Conservation (phyloP, 2,113 vertebrate species). For the Pseudolaguvia tuberculata region DNA sequence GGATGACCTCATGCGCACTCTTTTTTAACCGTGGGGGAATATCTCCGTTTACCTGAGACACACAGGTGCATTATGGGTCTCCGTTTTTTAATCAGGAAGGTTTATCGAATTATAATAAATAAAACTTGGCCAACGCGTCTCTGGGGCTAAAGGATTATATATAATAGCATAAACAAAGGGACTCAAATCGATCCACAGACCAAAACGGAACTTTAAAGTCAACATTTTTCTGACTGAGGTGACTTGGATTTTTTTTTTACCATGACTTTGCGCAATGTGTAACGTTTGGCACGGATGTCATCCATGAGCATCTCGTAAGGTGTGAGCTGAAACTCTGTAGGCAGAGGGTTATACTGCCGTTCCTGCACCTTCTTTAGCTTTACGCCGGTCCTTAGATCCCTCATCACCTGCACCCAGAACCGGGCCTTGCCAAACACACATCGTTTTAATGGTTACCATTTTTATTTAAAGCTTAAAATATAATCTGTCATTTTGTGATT, state of each 20-base stretch:
- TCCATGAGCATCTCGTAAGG: slow-evolving; percentile 99
- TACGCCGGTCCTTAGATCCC: slow-evolving; percentile 86
- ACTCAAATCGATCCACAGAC: too few relatives aligned
- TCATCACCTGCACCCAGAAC: slow-evolving; percentile 97
- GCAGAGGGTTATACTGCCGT: slow-evolving; percentile 88
- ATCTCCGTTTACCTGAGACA: slow-evolving; percentile 83
- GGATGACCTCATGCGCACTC: slow-evolving; percentile 96
- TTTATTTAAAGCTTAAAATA: too few relatives aligned
- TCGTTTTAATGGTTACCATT: too few relatives aligned
- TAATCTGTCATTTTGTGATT: neutral
- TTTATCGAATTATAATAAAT: neutral
- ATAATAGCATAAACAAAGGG: too few relatives aligned
- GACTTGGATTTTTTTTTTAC: slow-evolving; percentile 64
- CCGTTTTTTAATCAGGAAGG: neutral
- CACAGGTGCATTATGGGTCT: neutral
- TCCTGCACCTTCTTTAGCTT: slow-evolving; percentile 98
- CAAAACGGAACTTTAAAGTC: too few relatives aligned
- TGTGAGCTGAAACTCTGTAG: slow-evolving; percentile 92
- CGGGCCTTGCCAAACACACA: slow-evolving; percentile 71
- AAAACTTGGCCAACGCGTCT: too few relatives aligned
- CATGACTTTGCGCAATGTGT: slow-evolving; percentile 94
- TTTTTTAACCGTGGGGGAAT: slow-evolving; percentile 92
- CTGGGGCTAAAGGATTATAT: too few relatives aligned
- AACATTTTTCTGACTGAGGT: too few relatives aligned
- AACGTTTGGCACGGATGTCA: slow-evolving; percentile 88